Evolutionary conservation across 2,888 invertebrate genomes (phyloP).

Genomic region (Pseudanteris insignis): DNA sequence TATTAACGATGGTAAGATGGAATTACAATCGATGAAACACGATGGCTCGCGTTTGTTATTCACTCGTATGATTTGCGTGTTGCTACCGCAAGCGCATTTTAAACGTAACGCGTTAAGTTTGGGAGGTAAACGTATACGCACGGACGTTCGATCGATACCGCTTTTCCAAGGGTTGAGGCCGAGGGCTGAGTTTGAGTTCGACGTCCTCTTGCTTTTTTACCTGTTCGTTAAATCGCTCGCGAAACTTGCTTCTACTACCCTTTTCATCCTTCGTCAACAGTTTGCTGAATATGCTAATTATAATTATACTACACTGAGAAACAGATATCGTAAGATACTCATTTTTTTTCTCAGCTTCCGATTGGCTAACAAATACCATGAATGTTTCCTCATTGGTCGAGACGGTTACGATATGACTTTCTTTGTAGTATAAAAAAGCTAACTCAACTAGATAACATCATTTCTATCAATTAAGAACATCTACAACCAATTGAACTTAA

Average conservation of each 20-base stretch:
- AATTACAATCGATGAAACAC: slow-evolving; percentile 34
- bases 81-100: slow-evolving; percentile 37
- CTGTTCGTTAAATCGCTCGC: slow-evolving; percentile 24
- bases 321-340: too few relatives aligned
- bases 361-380: too few relatives aligned
- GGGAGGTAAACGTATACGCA: slow-evolving; percentile 39
- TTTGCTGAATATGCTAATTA: slow-evolving; percentile 20
- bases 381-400: too few relatives aligned
- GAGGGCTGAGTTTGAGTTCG: slow-evolving; percentile 34
- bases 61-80: slow-evolving; percentile 43
- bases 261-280: slow-evolving; percentile 23
- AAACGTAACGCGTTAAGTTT: slow-evolving; percentile 36
- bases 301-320: too few relatives aligned
- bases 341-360: too few relatives aligned
- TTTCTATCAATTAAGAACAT: too few relatives aligned
- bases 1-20: too few relatives aligned
- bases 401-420: too few relatives aligned
- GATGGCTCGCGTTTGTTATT: slow-evolving; percentile 25
- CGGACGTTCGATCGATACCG: slow-evolving; percentile 39
- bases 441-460: too few relatives aligned
- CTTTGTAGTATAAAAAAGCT: too few relatives aligned
- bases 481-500: too few relatives aligned
- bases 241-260: slow-evolving; percentile 24
- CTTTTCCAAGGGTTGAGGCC: slow-evolving; percentile 30
- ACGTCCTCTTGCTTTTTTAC: slow-evolving; percentile 37